phyloP scores from a whole-genome alignment of 2,888 invertebrate species.

The Ecdyonurus torrentis region DNA sequence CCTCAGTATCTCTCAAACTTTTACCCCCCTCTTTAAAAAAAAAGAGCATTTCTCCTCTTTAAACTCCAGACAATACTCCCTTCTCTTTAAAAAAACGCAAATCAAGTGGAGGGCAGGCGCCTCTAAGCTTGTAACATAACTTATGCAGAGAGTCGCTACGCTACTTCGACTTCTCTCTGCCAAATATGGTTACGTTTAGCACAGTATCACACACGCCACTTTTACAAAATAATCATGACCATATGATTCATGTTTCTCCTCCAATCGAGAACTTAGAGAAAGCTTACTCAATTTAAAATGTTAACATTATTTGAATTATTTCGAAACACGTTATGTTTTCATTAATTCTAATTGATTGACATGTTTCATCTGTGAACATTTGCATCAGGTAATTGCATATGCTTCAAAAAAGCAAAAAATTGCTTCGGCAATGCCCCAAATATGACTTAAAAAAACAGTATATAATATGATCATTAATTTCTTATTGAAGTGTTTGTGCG shows the following conservation, averaged over 20 bases:
- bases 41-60: background rate
- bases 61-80: background rate
- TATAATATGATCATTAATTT: too few species aligned
- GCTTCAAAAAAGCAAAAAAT: too few species aligned
- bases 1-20: background rate
- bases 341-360: too few species aligned
- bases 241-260: background rate
- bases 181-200: background rate
- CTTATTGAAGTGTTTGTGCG: too few species aligned
- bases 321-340: too few species aligned
- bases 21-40: background rate
- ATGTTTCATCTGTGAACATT: too few species aligned
- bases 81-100: background rate
- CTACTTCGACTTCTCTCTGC: background rate
- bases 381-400: too few species aligned
- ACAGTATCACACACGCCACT: background rate
- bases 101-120: background rate
- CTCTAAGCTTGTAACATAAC: background rate
- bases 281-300: too few species aligned
- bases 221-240: background rate
- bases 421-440: too few species aligned
- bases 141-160: background rate
- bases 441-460: too few species aligned
- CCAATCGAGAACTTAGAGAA: background rate
- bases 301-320: too few species aligned